Evolutionary conservation across 1,140 invertebrate species (phyloP).

Genomic region (Bathynomus jamesi): DNA sequence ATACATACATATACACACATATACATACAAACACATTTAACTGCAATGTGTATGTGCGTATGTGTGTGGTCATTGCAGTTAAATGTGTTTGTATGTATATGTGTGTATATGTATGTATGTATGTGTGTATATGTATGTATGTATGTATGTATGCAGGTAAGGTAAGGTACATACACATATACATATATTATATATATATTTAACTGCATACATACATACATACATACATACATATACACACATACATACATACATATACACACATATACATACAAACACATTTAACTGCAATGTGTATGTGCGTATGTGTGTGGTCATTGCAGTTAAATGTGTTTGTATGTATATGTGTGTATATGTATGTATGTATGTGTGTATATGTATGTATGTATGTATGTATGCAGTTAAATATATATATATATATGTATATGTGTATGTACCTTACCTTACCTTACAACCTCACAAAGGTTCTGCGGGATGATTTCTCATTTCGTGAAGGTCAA

Average conservation of each 20-base stretch:
- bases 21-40: neutral
- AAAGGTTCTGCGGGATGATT: no score
- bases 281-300: neutral
- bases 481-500: no score
- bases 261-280: conserved; percentile 12
- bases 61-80: no score
- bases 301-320: neutral
- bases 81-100: no score
- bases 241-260: conserved; percentile 5
- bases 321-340: neutral
- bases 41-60: neutral
- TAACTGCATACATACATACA: conserved; percentile 3
- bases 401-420: neutral
- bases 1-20: conserved; percentile 6
- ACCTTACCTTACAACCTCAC: neutral
- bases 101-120: conserved; percentile 5
- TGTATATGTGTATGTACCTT: conserved; percentile 31
- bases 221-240: neutral
- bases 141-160: neutral
- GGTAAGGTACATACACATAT: neutral
- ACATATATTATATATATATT: conserved; percentile 12
- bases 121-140: conserved; percentile 3
- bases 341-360: neutral
- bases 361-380: neutral
- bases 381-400: neutral